A percentile compares a stretch with the other conserved stretches of the same genome.
Conservation (phyloP, 1,140 invertebrate species). For the Aphaenogaster floridana region DNA sequence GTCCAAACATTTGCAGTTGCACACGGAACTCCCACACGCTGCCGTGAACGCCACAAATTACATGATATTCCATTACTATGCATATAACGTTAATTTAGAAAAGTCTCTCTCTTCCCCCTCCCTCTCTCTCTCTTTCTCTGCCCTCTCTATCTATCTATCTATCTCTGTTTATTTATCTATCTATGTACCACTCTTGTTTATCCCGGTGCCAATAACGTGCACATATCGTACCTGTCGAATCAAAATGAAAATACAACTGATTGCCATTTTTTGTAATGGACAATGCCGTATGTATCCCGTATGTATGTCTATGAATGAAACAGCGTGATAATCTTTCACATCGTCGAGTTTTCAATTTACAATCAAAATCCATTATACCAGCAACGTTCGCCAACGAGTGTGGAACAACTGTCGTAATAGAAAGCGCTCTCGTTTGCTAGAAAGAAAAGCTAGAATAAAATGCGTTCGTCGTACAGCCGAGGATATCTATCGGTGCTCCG, state of each 20-base stretch:
- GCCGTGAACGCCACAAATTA: slow-evolving; percentile 40
- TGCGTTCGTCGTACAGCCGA: not conserved
- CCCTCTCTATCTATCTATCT: not conserved
- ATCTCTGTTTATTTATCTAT: slow-evolving; percentile 19
- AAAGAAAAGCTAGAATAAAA: slow-evolving; percentile 33
- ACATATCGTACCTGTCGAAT: slow-evolving; percentile 4
- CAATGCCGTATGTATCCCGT: slow-evolving; percentile 2
- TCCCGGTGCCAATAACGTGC: slow-evolving; percentile 19
- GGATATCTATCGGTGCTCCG: slow-evolving; percentile 23
- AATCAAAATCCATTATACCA: slow-evolving; percentile 44
- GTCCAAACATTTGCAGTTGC: slow-evolving; percentile 60
- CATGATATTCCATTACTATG: slow-evolving; percentile 44
- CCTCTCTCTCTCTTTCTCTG: not conserved
- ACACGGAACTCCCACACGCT: slow-evolving; percentile 11
- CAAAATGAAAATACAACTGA: slow-evolving; percentile 44
- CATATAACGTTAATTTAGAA: slow-evolving; percentile 51
- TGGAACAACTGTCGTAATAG: not conserved
- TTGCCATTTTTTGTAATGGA: slow-evolving; percentile 46
- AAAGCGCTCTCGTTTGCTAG: not conserved
- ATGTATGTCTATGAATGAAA: not conserved
- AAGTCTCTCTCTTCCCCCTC: slow-evolving; percentile 14
- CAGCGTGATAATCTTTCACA: slow-evolving; percentile 45
- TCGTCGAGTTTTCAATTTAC: slow-evolving; percentile 52
- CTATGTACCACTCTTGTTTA: not conserved
- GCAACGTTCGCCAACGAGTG: not conserved